Percentiles rank a stretch among this genome's conserved stretches.
These are phyloP conservation scores for Heliconius cydno DNA, from an alignment of 2,888 invertebrate genomes.

Conservation along the genomic window DNA sequence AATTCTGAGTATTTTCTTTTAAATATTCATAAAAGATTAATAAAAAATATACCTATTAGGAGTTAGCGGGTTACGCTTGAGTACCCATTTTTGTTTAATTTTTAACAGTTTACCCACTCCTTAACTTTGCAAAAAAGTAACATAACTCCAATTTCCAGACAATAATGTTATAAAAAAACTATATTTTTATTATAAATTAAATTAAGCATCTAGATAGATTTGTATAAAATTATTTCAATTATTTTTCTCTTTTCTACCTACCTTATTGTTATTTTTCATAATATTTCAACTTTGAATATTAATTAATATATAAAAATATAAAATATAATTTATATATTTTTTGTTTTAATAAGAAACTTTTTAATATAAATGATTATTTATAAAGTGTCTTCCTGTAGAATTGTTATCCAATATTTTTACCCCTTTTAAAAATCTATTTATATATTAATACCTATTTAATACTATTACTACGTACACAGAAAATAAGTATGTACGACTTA, in stretches of 20 bases:
- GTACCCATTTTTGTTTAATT: neutral
- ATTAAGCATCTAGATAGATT: neutral
- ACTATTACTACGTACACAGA: neutral
- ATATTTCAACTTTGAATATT: neutral
- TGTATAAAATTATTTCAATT: neutral
- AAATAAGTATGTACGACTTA: neutral
- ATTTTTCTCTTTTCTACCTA: constrained; percentile 12
- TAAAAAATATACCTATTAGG: too few relatives aligned
- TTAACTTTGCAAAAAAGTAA: too few relatives aligned
- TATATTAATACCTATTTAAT: neutral
- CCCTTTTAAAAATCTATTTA: neutral
- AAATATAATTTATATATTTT: neutral
- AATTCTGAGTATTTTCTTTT: neutral
- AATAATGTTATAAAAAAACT: neutral
- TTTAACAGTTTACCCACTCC: neutral
- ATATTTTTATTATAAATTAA: neutral
- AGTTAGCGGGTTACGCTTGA: neutral
- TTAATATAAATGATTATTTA: neutral
- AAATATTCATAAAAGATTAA: too few relatives aligned
- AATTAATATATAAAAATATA: neutral
- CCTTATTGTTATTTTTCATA: constrained; percentile 7
- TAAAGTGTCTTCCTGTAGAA: neutral
- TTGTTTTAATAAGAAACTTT: neutral
- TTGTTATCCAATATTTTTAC: neutral
- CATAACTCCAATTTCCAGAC: neutral